A percentile compares a stretch with the other conserved stretches of the same genome.
phyloP scores from a whole-genome alignment of 2,888 invertebrate genomes.

The Pyrocoelia pectoralis region DNA sequence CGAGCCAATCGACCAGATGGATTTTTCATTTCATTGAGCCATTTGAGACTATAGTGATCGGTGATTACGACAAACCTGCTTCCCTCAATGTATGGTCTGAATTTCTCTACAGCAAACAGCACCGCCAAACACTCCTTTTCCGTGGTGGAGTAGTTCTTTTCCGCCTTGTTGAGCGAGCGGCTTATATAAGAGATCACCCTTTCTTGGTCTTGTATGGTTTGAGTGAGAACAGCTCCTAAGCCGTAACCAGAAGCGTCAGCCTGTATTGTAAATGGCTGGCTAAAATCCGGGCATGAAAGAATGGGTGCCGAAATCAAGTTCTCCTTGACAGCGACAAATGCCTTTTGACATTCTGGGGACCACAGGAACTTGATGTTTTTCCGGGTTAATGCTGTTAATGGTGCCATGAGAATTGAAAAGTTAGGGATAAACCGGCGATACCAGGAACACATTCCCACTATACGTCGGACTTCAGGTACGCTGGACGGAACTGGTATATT shows the following conservation, averaged over 20 bases:
- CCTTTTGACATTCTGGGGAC: neutral
- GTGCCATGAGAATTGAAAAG: neutral
- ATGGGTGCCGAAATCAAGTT: neutral
- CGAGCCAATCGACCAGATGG: no score
- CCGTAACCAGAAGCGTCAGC: neutral
- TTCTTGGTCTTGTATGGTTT: neutral
- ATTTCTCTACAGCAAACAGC: no score
- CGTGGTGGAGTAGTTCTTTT: neutral
- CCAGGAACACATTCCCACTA: conserved; percentile 4
- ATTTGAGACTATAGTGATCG: no score
- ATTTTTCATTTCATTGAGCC: no score
- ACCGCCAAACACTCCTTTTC: no score
- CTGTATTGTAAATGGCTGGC: neutral
- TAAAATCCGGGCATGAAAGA: neutral
- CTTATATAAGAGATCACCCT: no score
- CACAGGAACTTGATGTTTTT: neutral
- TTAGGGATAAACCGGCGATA: conserved; percentile 3
- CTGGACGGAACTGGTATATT: conserved; percentile 17
- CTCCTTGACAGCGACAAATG: neutral
- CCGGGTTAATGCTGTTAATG: neutral
- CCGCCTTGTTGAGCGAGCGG: neutral
- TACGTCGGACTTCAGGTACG: neutral
- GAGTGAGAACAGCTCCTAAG: neutral
- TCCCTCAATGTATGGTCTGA: no score
- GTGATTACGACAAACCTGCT: no score